Evolutionary conservation across 1,140 invertebrate genomes (phyloP).

Genomic region (Papilio glaucus): DNA sequence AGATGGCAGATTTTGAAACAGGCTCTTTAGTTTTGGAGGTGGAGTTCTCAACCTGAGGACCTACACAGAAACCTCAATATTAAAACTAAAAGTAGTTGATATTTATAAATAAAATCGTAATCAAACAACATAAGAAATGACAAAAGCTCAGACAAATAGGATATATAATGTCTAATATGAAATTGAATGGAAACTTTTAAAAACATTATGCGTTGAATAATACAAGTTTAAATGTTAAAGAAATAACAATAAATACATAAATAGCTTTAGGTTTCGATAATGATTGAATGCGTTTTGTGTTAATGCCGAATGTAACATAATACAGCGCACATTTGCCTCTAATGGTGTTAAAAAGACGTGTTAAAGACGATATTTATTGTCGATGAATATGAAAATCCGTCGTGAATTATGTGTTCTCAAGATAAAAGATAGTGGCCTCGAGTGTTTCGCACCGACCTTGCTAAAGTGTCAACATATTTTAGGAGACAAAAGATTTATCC

Average conservation of each 20-base stretch:
- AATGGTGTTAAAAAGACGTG: constrained; percentile 37
- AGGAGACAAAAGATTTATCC: constrained; percentile 37
- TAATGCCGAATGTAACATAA: constrained; percentile 30
- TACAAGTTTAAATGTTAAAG: constrained; percentile 23
- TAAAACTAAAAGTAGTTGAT: too few relatives aligned
- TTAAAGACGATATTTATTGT: constrained; percentile 32
- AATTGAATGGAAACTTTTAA: constrained; percentile 9
- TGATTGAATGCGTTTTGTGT: constrained; percentile 27
- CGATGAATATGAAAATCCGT: constrained; percentile 37
- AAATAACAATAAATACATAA: constrained; percentile 36
- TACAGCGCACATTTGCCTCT: constrained; percentile 33
- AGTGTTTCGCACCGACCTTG: constrained; percentile 35
- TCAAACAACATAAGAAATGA: background rate
- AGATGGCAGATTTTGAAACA: background rate
- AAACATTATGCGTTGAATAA: background rate
- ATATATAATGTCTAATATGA: background rate
- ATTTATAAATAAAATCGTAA: background rate
- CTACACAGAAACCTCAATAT: too few relatives aligned
- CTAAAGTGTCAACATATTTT: constrained; percentile 38
- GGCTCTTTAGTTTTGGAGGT: background rate
- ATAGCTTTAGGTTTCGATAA: constrained; percentile 31
- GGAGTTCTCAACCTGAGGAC: background rate
- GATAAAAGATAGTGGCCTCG: constrained; percentile 35
- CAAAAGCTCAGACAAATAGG: background rate
- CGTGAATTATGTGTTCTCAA: constrained; percentile 36